These are phyloP conservation scores for Coptodon bakossiorum DNA, from an alignment of 2,113 vertebrate genomes.

Conservation along the genomic window DNA sequence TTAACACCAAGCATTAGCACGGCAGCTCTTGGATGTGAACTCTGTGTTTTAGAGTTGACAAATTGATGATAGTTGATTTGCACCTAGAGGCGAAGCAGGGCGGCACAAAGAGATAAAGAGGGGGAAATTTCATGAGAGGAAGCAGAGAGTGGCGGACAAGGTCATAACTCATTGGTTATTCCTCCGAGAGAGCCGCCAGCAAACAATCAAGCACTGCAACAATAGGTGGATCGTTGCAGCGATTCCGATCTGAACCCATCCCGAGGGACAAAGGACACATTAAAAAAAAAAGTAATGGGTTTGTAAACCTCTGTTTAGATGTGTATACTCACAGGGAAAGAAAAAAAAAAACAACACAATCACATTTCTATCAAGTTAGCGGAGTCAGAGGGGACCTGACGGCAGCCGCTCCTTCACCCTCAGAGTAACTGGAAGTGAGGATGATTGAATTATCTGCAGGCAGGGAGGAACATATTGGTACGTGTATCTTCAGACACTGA, in stretches of 20 bases:
- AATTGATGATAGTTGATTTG: slow-evolving; percentile 38
- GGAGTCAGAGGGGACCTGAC: slow-evolving; percentile 25
- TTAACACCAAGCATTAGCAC: slow-evolving; percentile 16
- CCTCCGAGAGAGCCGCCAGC: background rate
- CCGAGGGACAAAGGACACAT: background rate
- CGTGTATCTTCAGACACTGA: slow-evolving; percentile 21
- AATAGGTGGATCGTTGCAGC: background rate
- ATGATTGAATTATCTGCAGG: slow-evolving; percentile 55
- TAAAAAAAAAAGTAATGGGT: background rate
- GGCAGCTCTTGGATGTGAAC: background rate
- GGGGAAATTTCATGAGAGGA: background rate
- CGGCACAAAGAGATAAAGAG: background rate
- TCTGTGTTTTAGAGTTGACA: slow-evolving; percentile 35
- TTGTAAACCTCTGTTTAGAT: background rate
- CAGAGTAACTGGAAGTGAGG: slow-evolving; percentile 49
- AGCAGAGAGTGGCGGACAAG: background rate
- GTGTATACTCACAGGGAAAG: background rate
- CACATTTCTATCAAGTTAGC: slow-evolving; percentile 42
- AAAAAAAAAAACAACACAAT: slow-evolving; percentile 8
- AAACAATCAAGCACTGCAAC: background rate
- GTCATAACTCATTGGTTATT: slow-evolving; percentile 14
- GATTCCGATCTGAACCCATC: background rate
- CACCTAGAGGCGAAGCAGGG: background rate
- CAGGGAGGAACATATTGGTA: slow-evolving; percentile 46
- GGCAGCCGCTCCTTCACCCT: slow-evolving; percentile 24